Evolutionary conservation across 2,888 invertebrate genomes (phyloP).

Genomic region (Eristalis pertinax): DNA sequence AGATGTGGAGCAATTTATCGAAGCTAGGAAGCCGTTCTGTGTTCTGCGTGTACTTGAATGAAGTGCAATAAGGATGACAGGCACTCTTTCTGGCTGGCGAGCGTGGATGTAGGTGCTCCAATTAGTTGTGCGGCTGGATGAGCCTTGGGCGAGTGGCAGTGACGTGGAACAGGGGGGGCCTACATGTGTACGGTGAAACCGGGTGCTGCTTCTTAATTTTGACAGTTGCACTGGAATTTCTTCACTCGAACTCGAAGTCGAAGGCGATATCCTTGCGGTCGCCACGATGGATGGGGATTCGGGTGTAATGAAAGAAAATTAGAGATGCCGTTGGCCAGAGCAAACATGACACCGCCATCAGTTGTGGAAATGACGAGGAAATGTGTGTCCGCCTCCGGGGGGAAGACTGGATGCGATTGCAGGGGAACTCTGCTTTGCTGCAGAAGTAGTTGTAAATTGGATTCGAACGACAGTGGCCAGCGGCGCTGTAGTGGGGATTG

Average conservation of each 20-base stretch:
- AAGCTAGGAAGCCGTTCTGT: conserved; percentile 13
- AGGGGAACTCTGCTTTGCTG: background rate
- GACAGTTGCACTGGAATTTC: conserved; percentile 44
- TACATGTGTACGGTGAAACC: conserved; percentile 10
- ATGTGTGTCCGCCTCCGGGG: background rate
- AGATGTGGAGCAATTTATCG: conserved; percentile 28
- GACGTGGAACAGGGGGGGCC: background rate
- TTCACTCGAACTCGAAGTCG: conserved; percentile 20
- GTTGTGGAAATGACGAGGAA: background rate
- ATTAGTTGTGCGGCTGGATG: conserved; percentile 46
- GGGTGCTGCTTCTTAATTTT: conserved; percentile 46
- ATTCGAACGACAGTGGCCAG: background rate
- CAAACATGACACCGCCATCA: conserved; percentile 45
- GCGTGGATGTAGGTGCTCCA: conserved; percentile 55
- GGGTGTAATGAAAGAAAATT: conserved; percentile 48
- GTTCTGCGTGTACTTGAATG: conserved; percentile 34
- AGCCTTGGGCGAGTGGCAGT: conserved; percentile 41
- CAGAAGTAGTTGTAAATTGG: background rate
- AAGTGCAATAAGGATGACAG: conserved; percentile 57
- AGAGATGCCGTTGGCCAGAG: conserved; percentile 13
- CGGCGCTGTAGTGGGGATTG: background rate
- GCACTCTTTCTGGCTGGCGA: conserved; percentile 20
- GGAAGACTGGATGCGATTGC: background rate
- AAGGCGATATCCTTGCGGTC: conserved; percentile 14
- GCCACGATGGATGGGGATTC: conserved; percentile 1